Evolutionary conservation across 2,888 invertebrate genomes (phyloP), one percentile per base, ranked within the genome.

Genomic region (Melanophora roralis): DNA sequence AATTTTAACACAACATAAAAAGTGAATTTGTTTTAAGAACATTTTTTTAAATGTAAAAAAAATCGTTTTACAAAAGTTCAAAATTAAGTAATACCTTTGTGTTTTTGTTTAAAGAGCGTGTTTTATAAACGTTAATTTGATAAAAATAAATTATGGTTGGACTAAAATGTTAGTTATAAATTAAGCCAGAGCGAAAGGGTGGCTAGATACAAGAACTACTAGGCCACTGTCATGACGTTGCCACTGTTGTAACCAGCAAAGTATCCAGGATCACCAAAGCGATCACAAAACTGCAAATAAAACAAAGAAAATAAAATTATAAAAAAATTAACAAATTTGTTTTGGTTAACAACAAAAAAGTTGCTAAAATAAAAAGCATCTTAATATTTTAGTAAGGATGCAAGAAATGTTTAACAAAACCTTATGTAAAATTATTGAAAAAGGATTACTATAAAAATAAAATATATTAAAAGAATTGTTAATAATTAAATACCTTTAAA

Each of bases 221-320:
- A 89, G 82, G 88, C 89, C 81, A 89, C 89, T 62, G 87, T 88
- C 84, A 89, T 89, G 36, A 85, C 85, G 84, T 88, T 89, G 78
- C 86, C 87, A 16, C 83, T 82, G 65, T 86, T 88, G 79, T 85
- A 88, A 81, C 85, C 86, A 77, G 85, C 85, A 85, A 89, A 89
- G 76, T 86, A 89, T 73, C 87, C 85, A n/a, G 89, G 86, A 85
- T 88, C 89, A 83, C 88, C 88, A 81, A 89, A 89, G 67, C 87
- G 89, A 85, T 86, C 86, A 82, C 86, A 89, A 71, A 85, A 84
- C 89, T 89, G 86, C 12, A 88, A 84, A 75, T 71, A 84, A 83
- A 82, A 79, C 84, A 65, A 3, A 64, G 21, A 71, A 76, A 71
- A 69, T 21, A 51, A 51, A 23, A 68, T 45, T 47, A 57, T 14